phyloP scores from a whole-genome alignment of 2,113 vertebrate species.

The Eupsittula cactorum region DNA sequence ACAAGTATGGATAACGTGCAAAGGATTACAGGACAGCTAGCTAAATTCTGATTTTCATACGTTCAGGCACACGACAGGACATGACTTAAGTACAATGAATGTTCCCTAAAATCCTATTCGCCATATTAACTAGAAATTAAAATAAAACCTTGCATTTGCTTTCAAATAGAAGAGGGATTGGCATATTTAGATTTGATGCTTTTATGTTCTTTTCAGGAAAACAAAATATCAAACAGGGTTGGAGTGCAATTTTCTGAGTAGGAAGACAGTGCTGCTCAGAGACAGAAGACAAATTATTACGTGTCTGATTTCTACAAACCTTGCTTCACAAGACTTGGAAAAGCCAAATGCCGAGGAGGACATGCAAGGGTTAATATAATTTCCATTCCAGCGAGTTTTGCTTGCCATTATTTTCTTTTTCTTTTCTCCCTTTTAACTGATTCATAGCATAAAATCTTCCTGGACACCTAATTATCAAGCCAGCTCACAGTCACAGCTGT shows the following conservation, averaged over 20 bases:
- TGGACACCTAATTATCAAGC: conserved; percentile 97
- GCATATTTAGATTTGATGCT: not conserved
- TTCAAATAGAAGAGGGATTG: not conserved
- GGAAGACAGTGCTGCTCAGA: conserved; percentile 25
- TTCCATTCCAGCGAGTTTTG: conserved; percentile 78
- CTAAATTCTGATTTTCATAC: not conserved
- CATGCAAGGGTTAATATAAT: conserved; percentile 79
- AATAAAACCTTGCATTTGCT: not conserved
- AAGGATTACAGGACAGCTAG: not conserved
- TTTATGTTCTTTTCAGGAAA: not conserved
- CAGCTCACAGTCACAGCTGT: conserved; percentile 96
- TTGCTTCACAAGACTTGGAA: not conserved
- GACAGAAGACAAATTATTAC: conserved; percentile 20
- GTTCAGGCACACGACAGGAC: not conserved
- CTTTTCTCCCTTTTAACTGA: conserved; percentile 85
- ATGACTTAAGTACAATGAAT: not conserved
- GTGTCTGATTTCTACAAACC: conserved; percentile 50
- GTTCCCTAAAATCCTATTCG: conserved; percentile 12
- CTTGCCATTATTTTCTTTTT: conserved; percentile 83
- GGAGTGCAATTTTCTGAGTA: not conserved
- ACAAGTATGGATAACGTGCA: not conserved
- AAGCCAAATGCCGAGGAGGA: conserved; percentile 7
- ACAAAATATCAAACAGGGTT: not conserved
- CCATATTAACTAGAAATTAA: conserved; percentile 14
- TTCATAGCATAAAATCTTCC: conserved; percentile 89